Conservation (phyloP, 2,113 vertebrate species). For the Eulemur rufifrons region DNA sequence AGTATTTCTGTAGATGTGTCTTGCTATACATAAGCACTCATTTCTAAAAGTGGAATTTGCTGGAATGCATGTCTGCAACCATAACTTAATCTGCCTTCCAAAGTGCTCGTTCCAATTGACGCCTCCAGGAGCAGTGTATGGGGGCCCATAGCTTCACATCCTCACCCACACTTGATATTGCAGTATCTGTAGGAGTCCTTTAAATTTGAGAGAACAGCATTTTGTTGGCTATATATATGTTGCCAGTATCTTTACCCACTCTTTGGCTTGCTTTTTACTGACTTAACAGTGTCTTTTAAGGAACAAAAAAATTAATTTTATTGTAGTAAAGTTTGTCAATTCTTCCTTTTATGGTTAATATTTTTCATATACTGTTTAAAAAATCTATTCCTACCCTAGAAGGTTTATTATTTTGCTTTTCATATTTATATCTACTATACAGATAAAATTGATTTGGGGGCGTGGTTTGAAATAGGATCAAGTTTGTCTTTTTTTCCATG, state of each 20-base stretch:
- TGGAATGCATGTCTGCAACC: background rate
- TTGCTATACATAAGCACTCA: background rate
- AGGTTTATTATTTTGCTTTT: slow-evolving; percentile 25
- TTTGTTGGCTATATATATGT: background rate
- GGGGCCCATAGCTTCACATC: rapidly evolving
- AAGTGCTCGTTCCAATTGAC: background rate
- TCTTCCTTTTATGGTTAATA: background rate
- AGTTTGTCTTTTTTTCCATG: background rate
- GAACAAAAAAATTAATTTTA: background rate
- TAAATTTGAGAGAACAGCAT: background rate
- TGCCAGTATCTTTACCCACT: background rate
- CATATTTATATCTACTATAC: background rate
- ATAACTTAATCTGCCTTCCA: background rate
- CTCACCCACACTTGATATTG: background rate
- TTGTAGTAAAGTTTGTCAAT: background rate
- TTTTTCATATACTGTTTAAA: background rate
- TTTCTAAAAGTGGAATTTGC: background rate
- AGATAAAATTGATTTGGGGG: background rate
- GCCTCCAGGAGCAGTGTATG: background rate
- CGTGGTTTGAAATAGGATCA: background rate
- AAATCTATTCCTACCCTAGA: background rate
- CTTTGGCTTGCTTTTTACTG: background rate
- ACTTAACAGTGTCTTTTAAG: background rate
- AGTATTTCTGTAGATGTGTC: background rate
- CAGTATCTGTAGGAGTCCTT: background rate